These are phyloP conservation scores for Hafferia zeledoni DNA, from an alignment of 2,797 vertebrate genomes.

Conservation along the genomic window DNA sequence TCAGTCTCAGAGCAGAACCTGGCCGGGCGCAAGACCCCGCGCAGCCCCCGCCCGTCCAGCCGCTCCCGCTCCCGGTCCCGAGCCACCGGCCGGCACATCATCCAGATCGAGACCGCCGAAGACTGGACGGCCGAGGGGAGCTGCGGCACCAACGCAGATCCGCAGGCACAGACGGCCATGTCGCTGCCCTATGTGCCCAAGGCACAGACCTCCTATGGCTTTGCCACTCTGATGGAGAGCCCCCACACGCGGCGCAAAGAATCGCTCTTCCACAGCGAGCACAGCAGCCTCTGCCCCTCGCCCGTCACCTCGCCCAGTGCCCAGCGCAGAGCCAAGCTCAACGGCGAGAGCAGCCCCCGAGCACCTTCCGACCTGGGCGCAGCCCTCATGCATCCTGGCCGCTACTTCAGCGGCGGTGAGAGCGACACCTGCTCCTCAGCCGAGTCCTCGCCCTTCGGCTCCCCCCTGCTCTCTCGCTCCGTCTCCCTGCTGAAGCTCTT, in stretches of 20 bases:
- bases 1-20: slow-evolving; percentile 85
- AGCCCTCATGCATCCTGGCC: slow-evolving; percentile 89
- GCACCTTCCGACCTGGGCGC: slow-evolving; percentile 82
- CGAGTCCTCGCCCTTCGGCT: slow-evolving; percentile 94
- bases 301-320: slow-evolving; percentile 87
- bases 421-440: slow-evolving; percentile 97
- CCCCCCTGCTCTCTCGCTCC: slow-evolving; percentile 91
- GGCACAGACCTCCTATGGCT: slow-evolving; percentile 95
- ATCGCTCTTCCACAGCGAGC: slow-evolving; percentile 94
- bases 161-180: slow-evolving; percentile 92
- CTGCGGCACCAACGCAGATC: slow-evolving; percentile 85
- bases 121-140: slow-evolving; percentile 79
- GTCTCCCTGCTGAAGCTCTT: slow-evolving; percentile 94
- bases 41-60: slow-evolving; percentile 88
- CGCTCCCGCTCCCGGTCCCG: slow-evolving; percentile 85
- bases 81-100: slow-evolving; percentile 90
- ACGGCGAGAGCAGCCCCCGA: slow-evolving; percentile 78
- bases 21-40: slow-evolving; percentile 78
- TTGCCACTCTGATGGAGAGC: slow-evolving; percentile 92
- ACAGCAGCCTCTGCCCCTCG: slow-evolving; percentile 82
- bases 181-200: slow-evolving; percentile 93
- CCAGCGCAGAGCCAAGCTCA: slow-evolving; percentile 79
- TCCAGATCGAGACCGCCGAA: slow-evolving; percentile 94
- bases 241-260: slow-evolving; percentile 96
- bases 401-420: slow-evolving; percentile 93